A percentile compares a stretch with the other conserved stretches of the same genome.
Evolutionary conservation across 2,888 invertebrate genomes (phyloP).

Genomic region (Siphonodentalium dalli): DNA sequence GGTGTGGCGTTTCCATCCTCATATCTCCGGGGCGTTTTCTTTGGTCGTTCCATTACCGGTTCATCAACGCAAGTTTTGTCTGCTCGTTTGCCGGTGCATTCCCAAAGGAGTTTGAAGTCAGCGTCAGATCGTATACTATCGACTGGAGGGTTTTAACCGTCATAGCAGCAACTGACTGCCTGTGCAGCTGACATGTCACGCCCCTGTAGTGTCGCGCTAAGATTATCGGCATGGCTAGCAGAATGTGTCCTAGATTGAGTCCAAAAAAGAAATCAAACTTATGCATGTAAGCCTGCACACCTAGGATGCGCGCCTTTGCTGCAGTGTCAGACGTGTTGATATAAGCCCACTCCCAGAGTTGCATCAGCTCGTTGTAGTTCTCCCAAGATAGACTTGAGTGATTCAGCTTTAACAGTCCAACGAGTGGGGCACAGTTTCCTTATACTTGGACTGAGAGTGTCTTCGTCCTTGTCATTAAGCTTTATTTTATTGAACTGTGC

Average conservation of each 20-base stretch:
- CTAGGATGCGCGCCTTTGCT: slow-evolving; percentile 6
- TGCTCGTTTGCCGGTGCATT: neutral
- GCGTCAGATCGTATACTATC: slow-evolving; percentile 4
- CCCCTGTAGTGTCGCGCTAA: slow-evolving; percentile 16
- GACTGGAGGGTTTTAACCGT: slow-evolving; percentile 1
- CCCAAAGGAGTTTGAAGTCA: slow-evolving; percentile 10
- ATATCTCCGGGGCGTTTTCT: slow-evolving; percentile 15
- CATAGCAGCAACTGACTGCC: slow-evolving; percentile 7
- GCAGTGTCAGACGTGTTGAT: slow-evolving; percentile 4
- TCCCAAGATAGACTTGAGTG: too few species aligned
- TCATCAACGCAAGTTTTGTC: slow-evolving; percentile 13
- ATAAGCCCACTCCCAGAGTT: slow-evolving; percentile 2
- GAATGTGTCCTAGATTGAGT: slow-evolving; percentile 2
- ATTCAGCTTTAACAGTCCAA: too few species aligned
- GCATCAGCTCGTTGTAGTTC: too few species aligned
- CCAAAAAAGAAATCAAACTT: slow-evolving; percentile 21
- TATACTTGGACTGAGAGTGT: too few species aligned
- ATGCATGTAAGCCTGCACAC: slow-evolving; percentile 15
- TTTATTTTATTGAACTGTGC: too few species aligned
- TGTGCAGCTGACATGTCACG: slow-evolving; percentile 23
- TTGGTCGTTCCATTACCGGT: slow-evolving; percentile 10
- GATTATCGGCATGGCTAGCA: slow-evolving; percentile 25
- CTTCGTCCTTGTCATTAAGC: too few species aligned
- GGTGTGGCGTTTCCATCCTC: slow-evolving; percentile 8
- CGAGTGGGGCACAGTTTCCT: too few species aligned